phyloP scores from a whole-genome alignment of 2,113 vertebrate genomes.

The Egretta garzetta region DNA sequence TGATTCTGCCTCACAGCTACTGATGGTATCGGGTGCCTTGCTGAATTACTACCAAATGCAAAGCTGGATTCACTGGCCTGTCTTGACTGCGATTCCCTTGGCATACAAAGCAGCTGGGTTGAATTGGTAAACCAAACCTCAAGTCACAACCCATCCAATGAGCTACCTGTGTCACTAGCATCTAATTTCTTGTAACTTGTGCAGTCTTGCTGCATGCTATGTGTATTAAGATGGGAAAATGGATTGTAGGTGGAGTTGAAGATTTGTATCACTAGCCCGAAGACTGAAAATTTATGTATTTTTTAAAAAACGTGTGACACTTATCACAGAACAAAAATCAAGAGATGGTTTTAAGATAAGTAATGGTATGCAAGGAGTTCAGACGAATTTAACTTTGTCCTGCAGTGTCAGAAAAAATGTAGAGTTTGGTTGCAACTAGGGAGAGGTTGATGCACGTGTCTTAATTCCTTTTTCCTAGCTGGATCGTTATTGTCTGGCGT shows the following conservation, averaged over 20 bases:
- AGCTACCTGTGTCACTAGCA: neutral
- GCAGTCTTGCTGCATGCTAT: neutral
- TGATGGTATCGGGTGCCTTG: neutral
- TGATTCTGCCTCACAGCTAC: neutral
- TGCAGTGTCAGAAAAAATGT: neutral
- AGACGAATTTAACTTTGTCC: neutral
- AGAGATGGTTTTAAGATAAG: neutral
- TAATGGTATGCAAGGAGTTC: neutral
- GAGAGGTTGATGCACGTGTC: neutral
- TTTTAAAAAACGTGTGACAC: neutral
- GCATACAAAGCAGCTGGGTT: neutral
- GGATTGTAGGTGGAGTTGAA: neutral
- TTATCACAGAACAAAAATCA: neutral
- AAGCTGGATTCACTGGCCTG: neutral
- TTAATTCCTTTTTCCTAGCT: neutral
- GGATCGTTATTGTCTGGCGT: neutral
- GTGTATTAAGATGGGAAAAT: neutral
- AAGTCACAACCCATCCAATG: rapidly evolving
- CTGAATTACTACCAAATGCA: neutral
- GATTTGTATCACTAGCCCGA: neutral
- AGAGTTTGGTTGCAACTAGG: neutral
- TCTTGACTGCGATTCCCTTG: neutral
- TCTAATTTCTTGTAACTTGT: neutral
- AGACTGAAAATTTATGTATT: neutral
- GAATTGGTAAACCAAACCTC: neutral